Evolutionary conservation across 2,888 invertebrate species (phyloP).

Genomic region (Coecobrya sp.): DNA sequence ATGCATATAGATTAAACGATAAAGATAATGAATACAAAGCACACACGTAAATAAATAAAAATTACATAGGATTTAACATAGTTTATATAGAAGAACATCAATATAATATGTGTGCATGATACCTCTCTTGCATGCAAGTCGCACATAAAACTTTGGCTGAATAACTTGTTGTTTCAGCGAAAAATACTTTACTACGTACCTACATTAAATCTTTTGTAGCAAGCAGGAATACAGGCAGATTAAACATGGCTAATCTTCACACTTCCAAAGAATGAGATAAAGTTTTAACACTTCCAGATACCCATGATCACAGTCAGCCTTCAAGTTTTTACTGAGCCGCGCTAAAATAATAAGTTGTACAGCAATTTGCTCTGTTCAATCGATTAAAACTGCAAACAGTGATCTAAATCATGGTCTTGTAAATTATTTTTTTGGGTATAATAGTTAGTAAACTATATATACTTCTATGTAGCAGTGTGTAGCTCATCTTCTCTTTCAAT

Average conservation of each 20-base stretch:
- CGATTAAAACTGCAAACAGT: background rate
- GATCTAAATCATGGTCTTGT: too few species aligned
- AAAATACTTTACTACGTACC: too few species aligned
- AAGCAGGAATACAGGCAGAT: background rate
- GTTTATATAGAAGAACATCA: too few species aligned
- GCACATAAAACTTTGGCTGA: too few species aligned
- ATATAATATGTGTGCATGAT: too few species aligned
- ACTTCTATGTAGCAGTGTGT: background rate
- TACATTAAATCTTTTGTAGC: background rate
- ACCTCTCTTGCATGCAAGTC: too few species aligned
- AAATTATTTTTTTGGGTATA: background rate
- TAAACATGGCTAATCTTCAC: background rate
- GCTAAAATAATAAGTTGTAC: too few species aligned
- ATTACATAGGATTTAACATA: background rate
- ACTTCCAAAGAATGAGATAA: background rate
- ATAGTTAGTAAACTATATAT: background rate
- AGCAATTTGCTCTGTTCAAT: too few species aligned
- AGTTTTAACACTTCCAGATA: background rate
- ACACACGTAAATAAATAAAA: background rate
- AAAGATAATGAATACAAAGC: background rate
- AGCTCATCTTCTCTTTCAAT: background rate
- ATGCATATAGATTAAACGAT: constrained; percentile 12
- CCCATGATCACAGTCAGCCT: too few species aligned
- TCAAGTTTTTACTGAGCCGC: background rate
- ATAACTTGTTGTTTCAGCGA: constrained; percentile 3